Conservation (phyloP, 1,140 invertebrate species). For the Zaprionus ornatus region DNA sequence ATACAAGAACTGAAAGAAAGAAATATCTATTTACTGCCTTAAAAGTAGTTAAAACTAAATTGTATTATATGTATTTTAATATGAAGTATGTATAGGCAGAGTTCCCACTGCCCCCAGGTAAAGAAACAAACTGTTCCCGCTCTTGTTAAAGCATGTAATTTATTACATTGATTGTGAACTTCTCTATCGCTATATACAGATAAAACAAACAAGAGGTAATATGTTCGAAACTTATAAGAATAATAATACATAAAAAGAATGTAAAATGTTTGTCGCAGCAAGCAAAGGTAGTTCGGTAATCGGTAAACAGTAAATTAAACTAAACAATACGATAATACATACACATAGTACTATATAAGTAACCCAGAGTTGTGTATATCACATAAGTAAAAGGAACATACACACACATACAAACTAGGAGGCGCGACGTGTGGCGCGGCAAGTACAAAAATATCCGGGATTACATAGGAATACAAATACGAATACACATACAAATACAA, state of each 20-base stretch:
- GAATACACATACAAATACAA: slow-evolving; percentile 53
- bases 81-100: background rate
- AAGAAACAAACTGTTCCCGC: background rate
- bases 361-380: slow-evolving; percentile 45
- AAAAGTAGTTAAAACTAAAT: too few relatives aligned
- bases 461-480: slow-evolving; percentile 60
- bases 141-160: slow-evolving; percentile 61
- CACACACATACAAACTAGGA: slow-evolving; percentile 7
- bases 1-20: background rate
- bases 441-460: slow-evolving; percentile 62
- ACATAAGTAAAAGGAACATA: slow-evolving; percentile 42
- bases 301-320: slow-evolving; percentile 32
- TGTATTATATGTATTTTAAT: too few relatives aligned
- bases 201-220: slow-evolving; percentile 26
- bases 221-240: slow-evolving; percentile 18
- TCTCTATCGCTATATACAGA: slow-evolving; percentile 67
- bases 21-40: background rate
- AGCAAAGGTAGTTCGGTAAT: background rate
- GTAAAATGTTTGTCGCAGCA: background rate
- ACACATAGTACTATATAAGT: slow-evolving; percentile 21
- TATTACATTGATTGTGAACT: slow-evolving; percentile 78
- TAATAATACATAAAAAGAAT: background rate
- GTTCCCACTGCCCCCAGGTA: background rate
- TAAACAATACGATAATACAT: slow-evolving; percentile 40
- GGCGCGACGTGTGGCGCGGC: slow-evolving; percentile 23